A percentile compares a stretch with the other conserved stretches of the same genome.
Conservation (phyloP, 1,140 invertebrate species). For the Anadara kagoshimensis region DNA sequence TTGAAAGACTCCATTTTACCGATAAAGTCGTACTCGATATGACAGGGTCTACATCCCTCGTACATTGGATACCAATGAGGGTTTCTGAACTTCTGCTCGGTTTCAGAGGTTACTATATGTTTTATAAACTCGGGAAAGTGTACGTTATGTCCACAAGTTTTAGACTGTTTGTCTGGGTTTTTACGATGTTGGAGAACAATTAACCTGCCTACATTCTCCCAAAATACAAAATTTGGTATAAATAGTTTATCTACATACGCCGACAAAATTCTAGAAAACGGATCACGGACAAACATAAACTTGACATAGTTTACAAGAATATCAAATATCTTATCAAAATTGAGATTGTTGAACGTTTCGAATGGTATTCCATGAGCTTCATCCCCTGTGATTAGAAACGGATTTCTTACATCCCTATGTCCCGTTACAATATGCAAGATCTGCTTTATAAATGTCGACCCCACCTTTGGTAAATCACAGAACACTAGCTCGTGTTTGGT, state of each 20-base stretch:
- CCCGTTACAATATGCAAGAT: slow-evolving; percentile 4
- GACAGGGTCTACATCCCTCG: slow-evolving; percentile 19
- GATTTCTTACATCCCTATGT: not conserved
- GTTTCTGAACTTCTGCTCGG: not conserved
- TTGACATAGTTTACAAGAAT: slow-evolving; percentile 1
- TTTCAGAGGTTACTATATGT: slow-evolving; percentile 12
- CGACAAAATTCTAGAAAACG: slow-evolving; percentile 30
- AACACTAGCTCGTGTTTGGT: slow-evolving; percentile 6
- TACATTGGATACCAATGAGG: slow-evolving; percentile 28
- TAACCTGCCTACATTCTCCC: slow-evolving; percentile 3
- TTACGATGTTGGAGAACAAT: slow-evolving; percentile 19
- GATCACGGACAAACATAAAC: slow-evolving; percentile 30
- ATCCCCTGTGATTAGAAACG: slow-evolving; percentile 81
- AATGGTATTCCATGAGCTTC: slow-evolving; percentile 52
- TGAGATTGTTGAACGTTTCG: not conserved
- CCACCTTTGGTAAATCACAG: slow-evolving; percentile 15
- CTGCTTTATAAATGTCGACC: slow-evolving; percentile 20
- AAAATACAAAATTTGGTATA: slow-evolving; percentile 23
- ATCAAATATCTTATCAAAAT: not conserved
- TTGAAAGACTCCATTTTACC: slow-evolving; percentile 34
- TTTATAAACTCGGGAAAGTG: slow-evolving; percentile 28
- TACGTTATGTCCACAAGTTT: slow-evolving; percentile 26
- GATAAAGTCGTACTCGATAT: slow-evolving; percentile 27
- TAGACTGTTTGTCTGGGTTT: not conserved
- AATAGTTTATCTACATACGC: slow-evolving; percentile 40